Conservation (phyloP, 2,113 vertebrate genomes). For the Neotoma lepida region DNA sequence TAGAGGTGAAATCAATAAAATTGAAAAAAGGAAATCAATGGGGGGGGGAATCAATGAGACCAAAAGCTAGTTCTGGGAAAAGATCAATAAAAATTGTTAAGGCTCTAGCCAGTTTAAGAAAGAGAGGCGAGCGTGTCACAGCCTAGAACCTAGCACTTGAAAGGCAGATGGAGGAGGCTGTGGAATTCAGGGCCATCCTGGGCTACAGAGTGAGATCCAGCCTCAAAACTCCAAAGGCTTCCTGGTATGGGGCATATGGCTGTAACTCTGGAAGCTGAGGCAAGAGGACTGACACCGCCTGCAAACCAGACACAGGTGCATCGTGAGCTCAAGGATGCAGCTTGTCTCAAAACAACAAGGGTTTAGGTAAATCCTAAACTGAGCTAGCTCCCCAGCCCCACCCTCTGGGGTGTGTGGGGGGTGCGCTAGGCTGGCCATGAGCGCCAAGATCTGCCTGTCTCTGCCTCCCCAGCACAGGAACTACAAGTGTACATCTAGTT, state of each 20-base stretch:
- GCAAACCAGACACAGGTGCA: not conserved
- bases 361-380: not conserved
- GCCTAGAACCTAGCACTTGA: not conserved
- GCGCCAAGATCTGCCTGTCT: not conserved
- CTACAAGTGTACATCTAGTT: not conserved
- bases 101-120: not conserved
- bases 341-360: not conserved
- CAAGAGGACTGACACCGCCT: not conserved
- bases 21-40: slow-evolving; percentile 23
- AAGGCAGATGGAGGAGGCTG: not conserved
- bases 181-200: not conserved
- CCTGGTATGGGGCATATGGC: no score
- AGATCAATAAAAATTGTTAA: not conserved
- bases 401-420: rapidly evolving
- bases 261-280: not conserved
- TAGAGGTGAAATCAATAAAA: slow-evolving; percentile 14
- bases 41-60: not conserved
- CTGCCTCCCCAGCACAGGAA: not conserved
- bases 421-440: not conserved
- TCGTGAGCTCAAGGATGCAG: no score
- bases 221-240: not conserved
- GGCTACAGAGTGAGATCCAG: not conserved
- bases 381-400: not conserved
- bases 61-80: not conserved
- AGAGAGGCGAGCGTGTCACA: not conserved